These are phyloP conservation scores for Hydrotaea cyrtoneurina DNA, from an alignment of 2,888 invertebrate genomes.

Conservation along the genomic window DNA sequence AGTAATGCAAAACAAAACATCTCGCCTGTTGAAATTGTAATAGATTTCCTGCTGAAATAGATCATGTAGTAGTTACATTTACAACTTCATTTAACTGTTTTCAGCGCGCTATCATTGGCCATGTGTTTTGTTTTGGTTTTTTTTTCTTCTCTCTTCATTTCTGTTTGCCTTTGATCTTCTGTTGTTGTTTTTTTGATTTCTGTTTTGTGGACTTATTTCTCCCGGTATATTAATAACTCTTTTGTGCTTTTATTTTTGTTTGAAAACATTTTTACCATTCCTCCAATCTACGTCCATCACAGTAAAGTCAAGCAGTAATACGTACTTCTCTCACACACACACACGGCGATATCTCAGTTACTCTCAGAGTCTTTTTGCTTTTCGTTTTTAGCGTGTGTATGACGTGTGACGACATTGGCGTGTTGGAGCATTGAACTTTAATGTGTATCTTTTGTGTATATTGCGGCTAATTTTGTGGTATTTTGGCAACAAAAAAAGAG, in stretches of 20 bases:
- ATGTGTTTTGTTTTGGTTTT: slow-evolving; percentile 11
- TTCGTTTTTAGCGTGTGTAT: slow-evolving; percentile 29
- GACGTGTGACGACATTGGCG: slow-evolving; percentile 44
- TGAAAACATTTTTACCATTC: background rate
- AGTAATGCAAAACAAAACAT: too few species aligned
- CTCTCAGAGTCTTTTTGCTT: slow-evolving; percentile 13
- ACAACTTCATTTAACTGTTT: too few species aligned
- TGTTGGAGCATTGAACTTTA: slow-evolving; percentile 67
- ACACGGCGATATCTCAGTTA: background rate
- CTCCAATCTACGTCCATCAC: background rate
- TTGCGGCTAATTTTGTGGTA: slow-evolving; percentile 12
- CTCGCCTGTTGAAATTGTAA: too few species aligned
- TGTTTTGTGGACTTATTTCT: background rate
- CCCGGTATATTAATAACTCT: background rate
- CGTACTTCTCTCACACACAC: background rate
- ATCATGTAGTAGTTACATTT: too few species aligned
- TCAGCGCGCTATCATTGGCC: background rate
- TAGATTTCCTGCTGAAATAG: too few species aligned
- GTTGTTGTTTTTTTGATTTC: background rate
- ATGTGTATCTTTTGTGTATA: slow-evolving; percentile 45
- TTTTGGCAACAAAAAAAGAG: slow-evolving; percentile 2
- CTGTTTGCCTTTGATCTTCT: background rate
- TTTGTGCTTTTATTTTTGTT: background rate
- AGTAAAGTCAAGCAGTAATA: too few species aligned
- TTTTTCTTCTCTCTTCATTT: background rate